Evolutionary conservation across 2,113 vertebrate species (phyloP).

Genomic region (Eolophus roseicapilla): DNA sequence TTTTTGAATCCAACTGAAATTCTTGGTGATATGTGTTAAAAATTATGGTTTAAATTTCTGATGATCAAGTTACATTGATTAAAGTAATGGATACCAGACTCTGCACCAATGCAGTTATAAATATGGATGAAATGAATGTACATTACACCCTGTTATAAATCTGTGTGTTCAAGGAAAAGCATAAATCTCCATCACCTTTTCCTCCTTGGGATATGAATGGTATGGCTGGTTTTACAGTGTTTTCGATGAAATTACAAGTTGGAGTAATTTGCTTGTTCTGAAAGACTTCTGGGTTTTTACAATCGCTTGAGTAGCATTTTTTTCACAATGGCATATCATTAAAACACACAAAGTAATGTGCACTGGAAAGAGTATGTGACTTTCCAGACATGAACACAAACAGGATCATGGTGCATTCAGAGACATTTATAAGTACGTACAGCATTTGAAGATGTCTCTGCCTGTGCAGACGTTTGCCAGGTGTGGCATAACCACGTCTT

Average conservation of each 20-base stretch:
- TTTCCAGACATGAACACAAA: slow-evolving; percentile 45
- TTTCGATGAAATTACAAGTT: slow-evolving; percentile 68
- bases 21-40: slow-evolving; percentile 78
- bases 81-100: slow-evolving; percentile 81
- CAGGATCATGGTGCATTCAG: background rate
- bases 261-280: slow-evolving; percentile 68
- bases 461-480: slow-evolving; percentile 4
- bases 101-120: slow-evolving; percentile 76
- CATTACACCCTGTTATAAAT: slow-evolving; percentile 78
- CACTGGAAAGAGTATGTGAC: background rate
- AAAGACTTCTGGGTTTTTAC: slow-evolving; percentile 55
- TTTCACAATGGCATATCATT: slow-evolving; percentile 67
- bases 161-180: slow-evolving; percentile 75
- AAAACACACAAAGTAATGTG: slow-evolving; percentile 63
- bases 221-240: slow-evolving; percentile 44
- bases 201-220: slow-evolving; percentile 63
- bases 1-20: slow-evolving; percentile 72
- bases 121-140: slow-evolving; percentile 80
- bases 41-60: slow-evolving; percentile 77
- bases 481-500: background rate
- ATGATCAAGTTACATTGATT: slow-evolving; percentile 82
- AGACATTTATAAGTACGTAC: slow-evolving; percentile 44
- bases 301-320: slow-evolving; percentile 43
- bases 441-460: slow-evolving; percentile 30
- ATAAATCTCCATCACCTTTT: slow-evolving; percentile 76